Base-by-base conservation (phyloP, 2,888 invertebrate species). In the Pinctada fucata region DNA sequence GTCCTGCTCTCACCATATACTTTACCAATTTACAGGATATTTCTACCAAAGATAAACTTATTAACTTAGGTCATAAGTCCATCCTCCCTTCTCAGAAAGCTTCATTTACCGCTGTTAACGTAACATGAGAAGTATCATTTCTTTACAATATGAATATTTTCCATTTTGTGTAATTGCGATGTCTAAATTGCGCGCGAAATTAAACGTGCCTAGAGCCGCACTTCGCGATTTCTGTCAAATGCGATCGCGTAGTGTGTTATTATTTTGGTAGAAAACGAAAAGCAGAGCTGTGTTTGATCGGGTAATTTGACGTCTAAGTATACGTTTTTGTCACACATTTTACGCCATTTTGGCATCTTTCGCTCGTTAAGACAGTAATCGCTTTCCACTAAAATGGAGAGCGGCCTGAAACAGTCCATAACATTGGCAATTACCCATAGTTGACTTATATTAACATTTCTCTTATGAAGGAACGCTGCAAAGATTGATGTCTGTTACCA, bases 241-340 rank as follows among this genome's bases (percentile, higher is more conserved):
- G 58, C 58, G 58, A 6, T 6, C 58, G 13, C 13, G 58, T 58
- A 58, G 58, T 58, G 8, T 74, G 49, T 65, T 63, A 74, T 74
- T 74, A 74, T 65, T 49, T 48, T 31, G 47, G 51, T 6, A 64
- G 65, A 73, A 74, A 78, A 74, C 69, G 78, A 78, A 78, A 49
- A 16, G 69, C 69, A 78, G 69, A 74, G 63, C 70, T 74, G 58
- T 58, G 49, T 72, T 58, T 73, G 78, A 78, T 74, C 69, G 64
- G 74, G 16, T 78, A 74, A 78, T 78, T 78, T 80, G 85, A 85
- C 85, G 80, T 81, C 75, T 79, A 82, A 82, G 80, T 83, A 83
- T 82, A 83, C 83, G 81, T 82, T 85, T 84, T 82, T 77, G 77
- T 76, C 75, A 76, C 71, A 77, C 78, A 84, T 82, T 85, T 84